phyloP scores from a whole-genome alignment of 2,797 vertebrate genomes.

The Somateria mollissima region DNA sequence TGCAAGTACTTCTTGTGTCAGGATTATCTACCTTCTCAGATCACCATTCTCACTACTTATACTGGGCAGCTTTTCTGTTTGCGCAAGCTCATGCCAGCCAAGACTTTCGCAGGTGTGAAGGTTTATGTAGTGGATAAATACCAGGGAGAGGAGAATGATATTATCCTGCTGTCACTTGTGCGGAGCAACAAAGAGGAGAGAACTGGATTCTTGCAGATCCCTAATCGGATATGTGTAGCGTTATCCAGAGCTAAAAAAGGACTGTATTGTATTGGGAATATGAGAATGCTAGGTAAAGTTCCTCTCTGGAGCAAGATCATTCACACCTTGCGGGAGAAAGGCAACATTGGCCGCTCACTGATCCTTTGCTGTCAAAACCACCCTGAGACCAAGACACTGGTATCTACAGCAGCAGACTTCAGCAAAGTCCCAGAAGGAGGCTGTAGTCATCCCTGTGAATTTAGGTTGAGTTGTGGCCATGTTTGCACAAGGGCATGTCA shows the following conservation, averaged over 20 bases:
- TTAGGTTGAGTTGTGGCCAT: constrained; percentile 89
- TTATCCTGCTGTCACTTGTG: constrained; percentile 92
- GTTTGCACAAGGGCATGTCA: constrained; percentile 91
- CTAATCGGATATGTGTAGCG: constrained; percentile 93
- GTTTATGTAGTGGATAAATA: constrained; percentile 97
- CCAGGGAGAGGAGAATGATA: constrained; percentile 97
- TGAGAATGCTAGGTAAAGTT: constrained; percentile 85
- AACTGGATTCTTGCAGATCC: constrained; percentile 90
- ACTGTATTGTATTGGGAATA: constrained; percentile 91
- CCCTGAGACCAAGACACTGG: constrained; percentile 80
- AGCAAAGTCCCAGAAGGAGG: constrained; percentile 89
- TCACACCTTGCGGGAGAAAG: constrained; percentile 81
- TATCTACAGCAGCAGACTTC: constrained; percentile 84
- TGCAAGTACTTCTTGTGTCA: constrained; percentile 89
- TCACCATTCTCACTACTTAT: constrained; percentile 96
- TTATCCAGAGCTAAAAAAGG: constrained; percentile 95
- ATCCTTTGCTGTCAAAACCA: constrained; percentile 93
- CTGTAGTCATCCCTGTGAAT: constrained; percentile 88
- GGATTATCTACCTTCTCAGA: constrained; percentile 90
- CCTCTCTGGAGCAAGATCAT: constrained; percentile 91
- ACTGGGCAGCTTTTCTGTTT: constrained; percentile 91
- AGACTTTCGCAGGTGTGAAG: constrained; percentile 86
- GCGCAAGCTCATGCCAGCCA: constrained; percentile 85
- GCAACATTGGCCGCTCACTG: constrained; percentile 81
- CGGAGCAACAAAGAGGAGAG: constrained; percentile 87